These are phyloP conservation scores for Dendronephthya gigantea DNA, from an alignment of 64 coral and sea anemone genomes.

Conservation along the genomic window DNA sequence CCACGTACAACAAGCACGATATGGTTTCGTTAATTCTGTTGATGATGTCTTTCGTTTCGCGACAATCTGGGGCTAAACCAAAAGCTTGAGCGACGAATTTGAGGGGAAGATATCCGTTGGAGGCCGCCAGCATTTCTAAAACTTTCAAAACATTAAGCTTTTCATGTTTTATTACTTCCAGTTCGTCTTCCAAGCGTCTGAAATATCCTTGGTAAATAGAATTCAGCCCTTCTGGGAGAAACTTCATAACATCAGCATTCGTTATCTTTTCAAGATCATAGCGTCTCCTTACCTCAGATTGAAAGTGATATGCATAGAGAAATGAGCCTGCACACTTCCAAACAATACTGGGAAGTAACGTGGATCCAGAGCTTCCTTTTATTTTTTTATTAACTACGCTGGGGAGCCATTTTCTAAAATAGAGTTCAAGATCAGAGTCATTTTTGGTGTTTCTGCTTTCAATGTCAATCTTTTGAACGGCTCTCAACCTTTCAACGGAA, in stretches of 20 bases:
- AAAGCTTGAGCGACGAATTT: too few species aligned
- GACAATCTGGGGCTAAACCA: slow-evolving; percentile 19
- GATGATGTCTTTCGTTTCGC: too few species aligned
- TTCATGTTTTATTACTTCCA: slow-evolving; percentile 10
- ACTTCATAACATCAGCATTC: slow-evolving; percentile 31
- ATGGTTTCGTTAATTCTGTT: slow-evolving; percentile 16
- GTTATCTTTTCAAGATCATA: too few species aligned
- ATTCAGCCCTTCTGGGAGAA: slow-evolving; percentile 24
- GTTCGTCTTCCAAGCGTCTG: slow-evolving; percentile 22
- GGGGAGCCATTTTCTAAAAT: slow-evolving; percentile 25
- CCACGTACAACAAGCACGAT: slow-evolving; percentile 41
- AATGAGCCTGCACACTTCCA: slow-evolving; percentile 46
- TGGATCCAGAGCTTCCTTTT: too few species aligned
- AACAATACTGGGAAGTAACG: not conserved
- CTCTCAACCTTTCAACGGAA: too few species aligned
- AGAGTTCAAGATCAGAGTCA: slow-evolving; percentile 29
- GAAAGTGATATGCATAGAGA: too few species aligned
- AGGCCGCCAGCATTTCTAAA: slow-evolving; percentile 47
- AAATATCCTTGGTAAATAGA: slow-evolving; percentile 52
- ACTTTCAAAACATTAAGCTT: slow-evolving; percentile 19
- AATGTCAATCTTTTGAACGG: too few species aligned
- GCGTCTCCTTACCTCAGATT: too few species aligned
- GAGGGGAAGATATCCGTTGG: not conserved
- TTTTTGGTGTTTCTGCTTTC: too few species aligned
- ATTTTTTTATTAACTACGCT: not conserved